Evolutionary conservation across 64 coral and sea anemone species (phyloP).

Genomic region (Pocillopora verrucosa): DNA sequence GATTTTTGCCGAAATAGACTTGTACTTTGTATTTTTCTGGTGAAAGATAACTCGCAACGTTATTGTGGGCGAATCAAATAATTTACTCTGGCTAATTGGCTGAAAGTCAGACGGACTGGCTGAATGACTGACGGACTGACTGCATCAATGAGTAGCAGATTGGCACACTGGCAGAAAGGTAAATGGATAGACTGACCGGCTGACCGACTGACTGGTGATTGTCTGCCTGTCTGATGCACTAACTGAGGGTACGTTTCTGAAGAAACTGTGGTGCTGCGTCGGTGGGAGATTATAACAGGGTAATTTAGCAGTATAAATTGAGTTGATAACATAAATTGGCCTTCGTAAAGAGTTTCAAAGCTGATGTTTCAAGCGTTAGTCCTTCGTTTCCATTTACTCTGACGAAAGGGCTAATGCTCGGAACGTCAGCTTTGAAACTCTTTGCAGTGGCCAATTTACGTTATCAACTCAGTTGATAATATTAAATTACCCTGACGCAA

Average conservation of each 20-base stretch:
- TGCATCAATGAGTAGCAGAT: background rate
- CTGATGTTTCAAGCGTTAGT: no score
- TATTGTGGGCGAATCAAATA: background rate
- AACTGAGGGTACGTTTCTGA: background rate
- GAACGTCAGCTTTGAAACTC: no score
- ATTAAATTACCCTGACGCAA: background rate
- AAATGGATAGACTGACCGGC: background rate
- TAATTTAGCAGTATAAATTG: no score
- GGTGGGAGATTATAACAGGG: no score
- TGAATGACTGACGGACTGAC: constrained; percentile 27
- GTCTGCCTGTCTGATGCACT: background rate
- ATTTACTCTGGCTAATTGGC: constrained; percentile 9
- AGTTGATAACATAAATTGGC: no score
- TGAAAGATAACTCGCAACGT: background rate
- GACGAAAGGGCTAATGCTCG: no score
- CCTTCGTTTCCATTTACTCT: no score
- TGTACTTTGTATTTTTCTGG: constrained; percentile 76
- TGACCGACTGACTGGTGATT: background rate
- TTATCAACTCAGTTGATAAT: no score
- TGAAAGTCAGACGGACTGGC: background rate
- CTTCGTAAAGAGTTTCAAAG: no score
- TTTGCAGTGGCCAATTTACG: no score
- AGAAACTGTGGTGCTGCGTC: background rate
- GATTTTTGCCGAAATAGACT: constrained; percentile 27
- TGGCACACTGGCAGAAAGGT: background rate